Conservation (phyloP, 2,888 invertebrate genomes). For the Aleiodes leptofemur region DNA sequence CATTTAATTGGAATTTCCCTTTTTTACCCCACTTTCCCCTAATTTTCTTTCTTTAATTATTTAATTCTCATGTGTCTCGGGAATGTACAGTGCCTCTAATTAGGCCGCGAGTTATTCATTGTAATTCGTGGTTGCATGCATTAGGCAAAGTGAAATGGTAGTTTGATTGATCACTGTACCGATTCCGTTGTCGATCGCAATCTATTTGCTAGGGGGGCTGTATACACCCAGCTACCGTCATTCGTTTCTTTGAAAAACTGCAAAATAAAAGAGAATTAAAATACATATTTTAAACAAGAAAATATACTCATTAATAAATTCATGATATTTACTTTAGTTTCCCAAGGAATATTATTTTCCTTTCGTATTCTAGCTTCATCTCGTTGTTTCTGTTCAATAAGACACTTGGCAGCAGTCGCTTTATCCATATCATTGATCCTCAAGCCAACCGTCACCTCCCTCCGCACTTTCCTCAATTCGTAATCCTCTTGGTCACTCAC, state of each 20-base stretch:
- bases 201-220: slow-evolving; percentile 77
- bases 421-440: slow-evolving; percentile 92
- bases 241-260: slow-evolving; percentile 84
- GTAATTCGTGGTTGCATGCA: slow-evolving; percentile 31
- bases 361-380: slow-evolving; percentile 92
- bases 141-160: neutral
- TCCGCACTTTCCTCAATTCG: slow-evolving; percentile 97
- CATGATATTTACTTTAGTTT: slow-evolving; percentile 82
- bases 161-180: slow-evolving; percentile 20
- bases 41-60: slow-evolving; percentile 4
- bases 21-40: too few species aligned
- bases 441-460: slow-evolving; percentile 96
- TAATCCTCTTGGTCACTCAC: slow-evolving; percentile 88
- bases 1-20: too few species aligned
- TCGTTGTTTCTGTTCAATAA: slow-evolving; percentile 95
- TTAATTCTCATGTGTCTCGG: slow-evolving; percentile 48
- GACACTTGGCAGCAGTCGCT: slow-evolving; percentile 93
- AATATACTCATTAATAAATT: slow-evolving; percentile 15
- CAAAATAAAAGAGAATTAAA: slow-evolving; percentile 43
- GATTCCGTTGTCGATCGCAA: slow-evolving; percentile 54
- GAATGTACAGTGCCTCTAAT: slow-evolving; percentile 37
- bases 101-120: slow-evolving; percentile 56
- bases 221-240: slow-evolving; percentile 81
- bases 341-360: slow-evolving; percentile 85
- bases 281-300: too few species aligned